Conservation (phyloP, 2,888 invertebrate genomes). For the Luperina testacea region DNA sequence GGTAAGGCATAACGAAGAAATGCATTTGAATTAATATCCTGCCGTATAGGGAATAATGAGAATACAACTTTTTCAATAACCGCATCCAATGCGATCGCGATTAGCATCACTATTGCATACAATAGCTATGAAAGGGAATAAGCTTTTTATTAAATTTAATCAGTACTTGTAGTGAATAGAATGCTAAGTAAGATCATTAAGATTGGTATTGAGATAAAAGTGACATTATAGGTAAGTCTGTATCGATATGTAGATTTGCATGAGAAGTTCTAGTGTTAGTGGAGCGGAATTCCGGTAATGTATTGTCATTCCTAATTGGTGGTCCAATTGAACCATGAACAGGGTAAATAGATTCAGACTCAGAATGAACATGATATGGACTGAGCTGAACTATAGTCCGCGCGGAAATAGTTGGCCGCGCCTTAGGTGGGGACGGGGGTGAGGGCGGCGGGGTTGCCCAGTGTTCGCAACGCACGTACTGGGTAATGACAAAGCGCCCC, state of each 20-base stretch:
- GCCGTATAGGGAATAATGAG: constrained; percentile 55
- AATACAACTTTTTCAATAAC: constrained; percentile 50
- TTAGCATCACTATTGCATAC: constrained; percentile 45
- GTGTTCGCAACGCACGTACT: too few species aligned
- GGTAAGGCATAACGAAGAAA: constrained; percentile 41
- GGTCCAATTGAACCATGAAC: constrained; percentile 19
- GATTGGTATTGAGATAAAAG: constrained; percentile 42
- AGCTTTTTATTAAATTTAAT: constrained; percentile 45
- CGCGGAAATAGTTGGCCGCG: too few species aligned
- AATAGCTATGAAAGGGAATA: constrained; percentile 34
- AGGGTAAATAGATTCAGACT: neutral
- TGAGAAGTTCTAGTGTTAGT: neutral
- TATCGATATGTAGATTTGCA: constrained; percentile 1
- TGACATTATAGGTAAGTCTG: constrained; percentile 8
- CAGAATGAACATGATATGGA: neutral
- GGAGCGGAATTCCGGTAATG: constrained; percentile 31
- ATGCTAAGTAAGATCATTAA: constrained; percentile 23
- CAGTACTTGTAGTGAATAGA: constrained; percentile 15
- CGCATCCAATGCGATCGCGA: constrained; percentile 14
- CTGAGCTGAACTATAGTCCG: too few species aligned
- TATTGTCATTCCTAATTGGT: constrained; percentile 7
- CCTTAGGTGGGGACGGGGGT: too few species aligned
- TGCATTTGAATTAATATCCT: constrained; percentile 56
- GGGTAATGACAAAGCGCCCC: too few species aligned
- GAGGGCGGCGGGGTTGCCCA: too few species aligned